These are phyloP conservation scores for Holotrichia oblita DNA, from an alignment of 1,140 invertebrate species.

Conservation along the genomic window DNA sequence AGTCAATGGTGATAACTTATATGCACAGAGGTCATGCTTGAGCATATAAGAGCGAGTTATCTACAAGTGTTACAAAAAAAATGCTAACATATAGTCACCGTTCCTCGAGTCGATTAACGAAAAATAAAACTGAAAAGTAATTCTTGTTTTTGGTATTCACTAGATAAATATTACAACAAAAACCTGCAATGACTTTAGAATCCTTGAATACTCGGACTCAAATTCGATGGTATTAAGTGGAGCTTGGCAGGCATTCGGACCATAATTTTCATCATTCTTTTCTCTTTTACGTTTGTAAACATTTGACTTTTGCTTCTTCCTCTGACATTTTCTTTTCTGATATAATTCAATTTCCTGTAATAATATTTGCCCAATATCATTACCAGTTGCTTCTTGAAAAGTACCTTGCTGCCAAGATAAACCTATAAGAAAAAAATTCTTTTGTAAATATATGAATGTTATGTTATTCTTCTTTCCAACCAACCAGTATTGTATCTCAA, in stretches of 20 bases:
- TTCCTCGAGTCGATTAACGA: too few relatives aligned
- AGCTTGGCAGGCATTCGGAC: not conserved
- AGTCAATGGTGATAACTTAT: too few relatives aligned
- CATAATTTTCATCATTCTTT: not conserved
- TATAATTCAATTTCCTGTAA: not conserved
- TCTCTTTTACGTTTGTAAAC: not conserved
- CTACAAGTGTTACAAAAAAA: not conserved
- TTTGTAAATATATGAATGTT: not conserved
- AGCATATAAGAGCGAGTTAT: not conserved
- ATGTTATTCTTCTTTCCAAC: too few relatives aligned
- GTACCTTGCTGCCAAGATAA: not conserved
- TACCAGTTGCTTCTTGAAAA: not conserved
- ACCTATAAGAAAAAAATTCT: not conserved
- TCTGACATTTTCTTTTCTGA: not conserved
- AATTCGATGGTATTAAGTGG: conserved; percentile 1
- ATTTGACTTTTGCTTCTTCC: not conserved
- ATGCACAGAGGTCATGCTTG: too few relatives aligned
- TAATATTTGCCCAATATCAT: not conserved
- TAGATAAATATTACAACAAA: not conserved
- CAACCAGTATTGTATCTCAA: conserved; percentile 22
- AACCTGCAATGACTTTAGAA: conserved; percentile 4
- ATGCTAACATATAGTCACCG: too few relatives aligned
- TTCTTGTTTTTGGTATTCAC: too few relatives aligned
- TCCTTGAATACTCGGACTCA: not conserved
- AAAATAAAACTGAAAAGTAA: too few relatives aligned